Evolutionary conservation across 2,113 vertebrate genomes (phyloP).

Genomic region (Erythrolamprus reginae): DNA sequence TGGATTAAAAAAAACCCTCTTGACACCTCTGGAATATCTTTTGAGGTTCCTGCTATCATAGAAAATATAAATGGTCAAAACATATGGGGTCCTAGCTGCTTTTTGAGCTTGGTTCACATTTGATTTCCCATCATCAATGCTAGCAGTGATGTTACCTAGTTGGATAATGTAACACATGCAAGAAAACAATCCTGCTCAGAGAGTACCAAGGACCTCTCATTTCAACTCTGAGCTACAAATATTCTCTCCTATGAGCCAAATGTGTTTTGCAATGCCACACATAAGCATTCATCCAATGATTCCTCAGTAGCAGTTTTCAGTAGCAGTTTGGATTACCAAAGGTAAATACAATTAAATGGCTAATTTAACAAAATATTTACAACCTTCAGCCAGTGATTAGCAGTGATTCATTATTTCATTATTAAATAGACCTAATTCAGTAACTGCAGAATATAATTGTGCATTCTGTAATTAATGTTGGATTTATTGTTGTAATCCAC

Average conservation of each 20-base stretch:
- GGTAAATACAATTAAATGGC: background rate
- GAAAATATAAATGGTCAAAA: too few relatives aligned
- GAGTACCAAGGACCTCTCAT: background rate
- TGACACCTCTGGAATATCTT: background rate
- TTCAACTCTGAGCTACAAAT: background rate
- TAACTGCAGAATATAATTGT: background rate
- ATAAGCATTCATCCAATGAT: background rate
- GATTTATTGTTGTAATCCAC: background rate
- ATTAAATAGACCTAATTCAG: background rate
- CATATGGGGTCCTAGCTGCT: too few relatives aligned
- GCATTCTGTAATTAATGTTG: background rate
- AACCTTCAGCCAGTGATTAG: background rate
- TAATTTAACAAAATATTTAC: background rate
- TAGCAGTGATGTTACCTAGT: background rate
- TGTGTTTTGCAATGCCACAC: background rate
- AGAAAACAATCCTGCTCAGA: background rate
- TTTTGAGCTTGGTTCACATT: too few relatives aligned
- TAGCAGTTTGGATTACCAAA: background rate
- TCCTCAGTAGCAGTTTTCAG: too few relatives aligned
- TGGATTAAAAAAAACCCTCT: background rate
- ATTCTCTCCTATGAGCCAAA: background rate
- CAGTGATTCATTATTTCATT: background rate
- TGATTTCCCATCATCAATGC: too few relatives aligned
- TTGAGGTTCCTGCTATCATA: too few relatives aligned
- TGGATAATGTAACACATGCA: background rate